Percentiles rank a stretch among this genome's conserved stretches.
phyloP scores from a whole-genome alignment of 2,797 vertebrate genomes.

The Oreochromis mossambicus region DNA sequence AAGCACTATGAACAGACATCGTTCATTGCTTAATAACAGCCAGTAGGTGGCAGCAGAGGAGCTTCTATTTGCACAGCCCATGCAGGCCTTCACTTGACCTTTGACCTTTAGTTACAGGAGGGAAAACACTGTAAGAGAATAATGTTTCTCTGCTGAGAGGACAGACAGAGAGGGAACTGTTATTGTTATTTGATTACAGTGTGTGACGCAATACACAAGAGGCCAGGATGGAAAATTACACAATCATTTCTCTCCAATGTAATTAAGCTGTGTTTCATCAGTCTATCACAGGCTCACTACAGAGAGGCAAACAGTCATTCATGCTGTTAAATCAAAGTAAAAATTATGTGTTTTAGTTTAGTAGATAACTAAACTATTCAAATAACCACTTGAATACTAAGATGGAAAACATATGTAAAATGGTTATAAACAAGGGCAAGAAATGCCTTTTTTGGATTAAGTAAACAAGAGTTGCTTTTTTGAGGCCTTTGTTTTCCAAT shows the following conservation, averaged over 20 bases:
- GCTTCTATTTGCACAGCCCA: not conserved
- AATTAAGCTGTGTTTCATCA: not conserved
- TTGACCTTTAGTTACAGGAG: not conserved
- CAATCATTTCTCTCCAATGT: no score
- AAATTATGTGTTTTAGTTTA: accelerated
- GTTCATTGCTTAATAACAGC: accelerated
- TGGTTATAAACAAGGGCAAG: no score
- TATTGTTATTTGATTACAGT: no score
- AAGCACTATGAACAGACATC: accelerated
- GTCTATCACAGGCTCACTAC: not conserved
- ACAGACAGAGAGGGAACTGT: not conserved
- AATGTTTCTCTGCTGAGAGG: not conserved
- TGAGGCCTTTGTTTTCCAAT: no score
- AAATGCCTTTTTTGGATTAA: no score
- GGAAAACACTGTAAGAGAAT: not conserved
- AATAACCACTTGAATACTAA: accelerated
- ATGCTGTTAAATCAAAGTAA: not conserved
- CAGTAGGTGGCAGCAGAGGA: accelerated
- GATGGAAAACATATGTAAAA: accelerated
- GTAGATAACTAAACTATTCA: not conserved
- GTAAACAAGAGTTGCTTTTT: no score
- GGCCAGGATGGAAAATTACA: not conserved
- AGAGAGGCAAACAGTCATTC: not conserved
- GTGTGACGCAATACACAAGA: no score
- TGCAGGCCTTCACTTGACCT: not conserved